Evolutionary conservation across 37 sponge, comb jelly and placozoan species (phyloP).

Genomic region (Bolinopsis microptera): DNA sequence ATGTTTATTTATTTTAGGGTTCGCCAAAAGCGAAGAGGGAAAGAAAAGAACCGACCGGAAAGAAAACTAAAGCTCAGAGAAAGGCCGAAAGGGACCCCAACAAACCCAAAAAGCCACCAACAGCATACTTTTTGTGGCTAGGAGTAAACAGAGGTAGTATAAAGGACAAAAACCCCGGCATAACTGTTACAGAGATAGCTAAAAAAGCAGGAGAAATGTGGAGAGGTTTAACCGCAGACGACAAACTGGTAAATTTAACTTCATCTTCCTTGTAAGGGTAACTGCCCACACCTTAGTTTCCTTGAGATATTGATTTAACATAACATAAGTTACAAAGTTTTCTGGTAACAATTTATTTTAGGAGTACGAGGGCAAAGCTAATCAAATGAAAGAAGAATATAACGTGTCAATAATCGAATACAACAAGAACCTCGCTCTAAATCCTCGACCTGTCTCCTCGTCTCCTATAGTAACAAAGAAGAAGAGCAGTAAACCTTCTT

Average conservation of each 20-base stretch:
- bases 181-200: conserved; percentile 75
- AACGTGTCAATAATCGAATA: conserved; percentile 73
- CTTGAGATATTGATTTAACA: neutral
- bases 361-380: conserved; percentile 75
- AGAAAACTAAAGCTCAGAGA: conserved; percentile 6
- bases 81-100: conserved; percentile 81
- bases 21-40: conserved; percentile 69
- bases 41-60: conserved; percentile 46
- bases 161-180: conserved; percentile 75
- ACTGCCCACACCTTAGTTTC: neutral
- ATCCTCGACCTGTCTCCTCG: neutral
- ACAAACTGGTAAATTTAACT: conserved; percentile 76
- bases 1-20: neutral
- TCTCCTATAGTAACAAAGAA: neutral
- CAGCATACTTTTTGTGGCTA: conserved; percentile 93
- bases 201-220: conserved; percentile 89
- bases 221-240: conserved; percentile 71
- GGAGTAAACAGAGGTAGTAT: conserved; percentile 73
- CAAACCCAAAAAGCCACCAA: conserved; percentile 86
- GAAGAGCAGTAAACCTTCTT: neutral
- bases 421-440: conserved; percentile 67
- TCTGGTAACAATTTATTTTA: conserved; percentile 29
- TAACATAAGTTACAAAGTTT: neutral
- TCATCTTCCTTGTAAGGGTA: neutral
- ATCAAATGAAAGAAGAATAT: conserved; percentile 70